Evolutionary conservation across 2,888 invertebrate species (phyloP), one percentile per base, ranked within the genome.

Genomic region (Alviniconcha strummeri): DNA sequence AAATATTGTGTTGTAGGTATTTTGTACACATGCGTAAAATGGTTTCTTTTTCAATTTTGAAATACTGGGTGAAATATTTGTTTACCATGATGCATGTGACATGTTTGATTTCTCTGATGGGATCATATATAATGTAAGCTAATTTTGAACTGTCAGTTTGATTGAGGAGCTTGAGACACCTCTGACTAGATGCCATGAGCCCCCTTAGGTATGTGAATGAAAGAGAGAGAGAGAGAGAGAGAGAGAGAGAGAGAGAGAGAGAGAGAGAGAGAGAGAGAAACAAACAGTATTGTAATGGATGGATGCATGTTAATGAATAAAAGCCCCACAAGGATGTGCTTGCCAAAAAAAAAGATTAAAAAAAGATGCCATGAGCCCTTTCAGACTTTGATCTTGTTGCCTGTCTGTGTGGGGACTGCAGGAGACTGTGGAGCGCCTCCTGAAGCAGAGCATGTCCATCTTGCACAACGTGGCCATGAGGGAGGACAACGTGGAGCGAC

Each of bases 391-490:
- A 7, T 52, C 0, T 76, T 1, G 5, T 52, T 36, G 17, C 57
- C 11, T 67, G 60, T 64, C 15, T 64, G 67, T 64, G 1, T 13
- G 17, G 60, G 8, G 64, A 57, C 36, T 36, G 8, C 80, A 85
- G 85, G 77, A 56, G n/a, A 75, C 64, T 9, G 67, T 54, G 5
- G 71, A 85, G 19, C 81, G 60, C 7, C 3, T 84, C 7, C 36
- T 84, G 19, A 79, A 67, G 57, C 79, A 72, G 71, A 79, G 52
- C 4, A 15, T 86, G 17, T 72, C 74, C 19, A 77, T 84, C 52
- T 19, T 84, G 9, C 86, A 86, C 83, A 86, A 86, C 60, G 79
- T 83, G 52, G 84, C 80, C 8, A 60, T 74, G 74, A 60, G 60
- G 8, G 80, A 84, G 6, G 86, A 85, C 55, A 86, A 84, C 54